These are phyloP conservation scores for Brenthis ino DNA, from an alignment of 2,888 invertebrate genomes.

Conservation along the genomic window DNA sequence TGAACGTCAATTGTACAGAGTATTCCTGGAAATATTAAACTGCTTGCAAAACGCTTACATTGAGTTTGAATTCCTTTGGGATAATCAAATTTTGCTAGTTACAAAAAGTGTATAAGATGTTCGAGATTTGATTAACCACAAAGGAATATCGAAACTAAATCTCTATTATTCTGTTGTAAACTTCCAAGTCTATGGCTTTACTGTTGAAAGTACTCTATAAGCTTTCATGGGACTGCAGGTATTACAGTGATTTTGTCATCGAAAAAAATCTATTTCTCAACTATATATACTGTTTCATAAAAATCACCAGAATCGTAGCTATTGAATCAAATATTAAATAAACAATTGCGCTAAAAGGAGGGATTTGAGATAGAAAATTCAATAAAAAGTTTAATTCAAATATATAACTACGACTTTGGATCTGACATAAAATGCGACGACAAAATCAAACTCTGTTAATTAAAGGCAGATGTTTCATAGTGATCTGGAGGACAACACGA, in stretches of 20 bases:
- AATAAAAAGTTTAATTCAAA: background rate
- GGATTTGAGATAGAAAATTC: background rate
- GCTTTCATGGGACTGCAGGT: slow-evolving; percentile 34
- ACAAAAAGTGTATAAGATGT: slow-evolving; percentile 9
- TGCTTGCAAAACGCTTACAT: background rate
- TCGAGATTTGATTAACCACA: slow-evolving; percentile 31
- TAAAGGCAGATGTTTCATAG: slow-evolving; percentile 25
- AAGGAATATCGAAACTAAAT: slow-evolving; percentile 23
- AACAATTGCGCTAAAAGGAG: background rate
- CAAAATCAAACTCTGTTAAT: slow-evolving; percentile 28
- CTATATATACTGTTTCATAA: slow-evolving; percentile 2
- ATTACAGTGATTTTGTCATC: slow-evolving; percentile 32
- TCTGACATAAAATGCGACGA: slow-evolving; percentile 13
- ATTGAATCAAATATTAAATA: background rate
- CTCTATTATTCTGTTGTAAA: slow-evolving; percentile 15
- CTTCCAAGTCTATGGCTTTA: slow-evolving; percentile 31
- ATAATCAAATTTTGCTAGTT: slow-evolving; percentile 42
- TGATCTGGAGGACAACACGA: slow-evolving; percentile 36
- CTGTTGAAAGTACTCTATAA: slow-evolving; percentile 31
- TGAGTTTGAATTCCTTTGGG: slow-evolving; percentile 19
- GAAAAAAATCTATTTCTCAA: slow-evolving; percentile 6
- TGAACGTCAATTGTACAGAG: slow-evolving; percentile 97
- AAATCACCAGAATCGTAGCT: slow-evolving; percentile 10
- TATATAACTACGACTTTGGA: background rate
- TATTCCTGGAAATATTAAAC: slow-evolving; percentile 90